A percentile compares a stretch with the other conserved stretches of the same genome.
Conservation (phyloP, 1,140 invertebrate species). For the Tetragnatha versicolor region DNA sequence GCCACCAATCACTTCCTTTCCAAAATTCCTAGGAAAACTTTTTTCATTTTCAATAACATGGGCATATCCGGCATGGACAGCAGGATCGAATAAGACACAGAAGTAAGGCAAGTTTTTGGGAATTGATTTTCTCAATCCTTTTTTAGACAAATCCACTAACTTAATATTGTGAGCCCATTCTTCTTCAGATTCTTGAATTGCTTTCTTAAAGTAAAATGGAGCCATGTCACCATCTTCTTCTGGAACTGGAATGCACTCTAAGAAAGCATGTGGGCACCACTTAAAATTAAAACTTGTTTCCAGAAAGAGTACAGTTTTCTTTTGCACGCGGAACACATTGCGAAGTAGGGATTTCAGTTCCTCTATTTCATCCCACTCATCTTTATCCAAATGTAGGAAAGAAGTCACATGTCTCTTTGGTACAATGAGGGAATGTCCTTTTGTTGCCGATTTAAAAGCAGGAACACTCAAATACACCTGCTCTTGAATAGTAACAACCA, state of each 20-base stretch:
- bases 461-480: conserved; percentile 83
- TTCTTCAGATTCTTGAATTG: conserved; percentile 89
- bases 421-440: conserved; percentile 86
- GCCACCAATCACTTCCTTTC: conserved; percentile 93
- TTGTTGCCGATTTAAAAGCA: conserved; percentile 77
- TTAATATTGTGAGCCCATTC: conserved; percentile 97
- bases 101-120: conserved; percentile 96
- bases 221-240: conserved; percentile 81
- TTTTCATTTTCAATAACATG: conserved; percentile 96
- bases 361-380: conserved; percentile 88
- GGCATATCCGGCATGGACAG: conserved; percentile 81
- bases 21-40: conserved; percentile 88
- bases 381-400: conserved; percentile 86
- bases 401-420: conserved; percentile 82
- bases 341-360: no score
- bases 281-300: conserved; percentile 82
- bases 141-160: conserved; percentile 79
- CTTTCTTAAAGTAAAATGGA: conserved; percentile 98
- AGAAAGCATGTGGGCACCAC: conserved; percentile 81
- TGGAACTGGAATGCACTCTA: conserved; percentile 89
- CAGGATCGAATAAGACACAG: conserved; percentile 84
- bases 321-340: conserved; percentile 74
- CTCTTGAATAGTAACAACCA: conserved; percentile 82
- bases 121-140: conserved; percentile 77
- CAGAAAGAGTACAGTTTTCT: conserved; percentile 88